A percentile compares a stretch with the other conserved stretches of the same genome.
phyloP scores from a whole-genome alignment of 1,140 invertebrate genomes.

The Drosophila yakuba region DNA sequence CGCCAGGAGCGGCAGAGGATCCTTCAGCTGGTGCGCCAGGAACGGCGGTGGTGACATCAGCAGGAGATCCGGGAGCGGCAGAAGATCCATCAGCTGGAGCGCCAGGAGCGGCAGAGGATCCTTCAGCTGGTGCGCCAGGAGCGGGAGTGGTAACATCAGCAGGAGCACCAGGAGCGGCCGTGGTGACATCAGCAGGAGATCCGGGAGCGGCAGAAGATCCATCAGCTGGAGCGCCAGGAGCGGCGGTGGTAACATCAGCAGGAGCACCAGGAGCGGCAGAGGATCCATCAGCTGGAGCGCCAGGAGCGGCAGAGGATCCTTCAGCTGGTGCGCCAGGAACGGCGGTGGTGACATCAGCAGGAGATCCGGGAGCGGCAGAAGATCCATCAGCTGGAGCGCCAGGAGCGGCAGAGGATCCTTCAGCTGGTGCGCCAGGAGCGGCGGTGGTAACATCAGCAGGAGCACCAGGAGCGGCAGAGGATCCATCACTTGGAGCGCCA shows the following conservation, averaged over 20 bases:
- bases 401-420: too few species aligned
- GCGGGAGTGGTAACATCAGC: conserved; percentile 7
- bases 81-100: background rate
- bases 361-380: background rate
- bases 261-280: conserved; percentile 1
- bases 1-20: conserved; percentile 9
- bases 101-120: conserved; percentile 1
- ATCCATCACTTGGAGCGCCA: background rate
- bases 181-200: background rate
- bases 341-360: conserved; percentile 1
- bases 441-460: background rate
- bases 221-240: background rate
- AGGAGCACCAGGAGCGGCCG: background rate
- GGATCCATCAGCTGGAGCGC: background rate
- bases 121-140: conserved; percentile 11
- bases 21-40: conserved; percentile 13
- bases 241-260: background rate
- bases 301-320: background rate
- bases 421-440: too few species aligned
- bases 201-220: conserved; percentile 15
- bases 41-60: conserved; percentile 2
- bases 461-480: background rate
- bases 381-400: background rate
- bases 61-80: background rate
- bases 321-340: background rate